A percentile compares a stretch with the other conserved stretches of the same genome.
phyloP scores from a whole-genome alignment of 2,113 vertebrate genomes.

The Danio rerio region DNA sequence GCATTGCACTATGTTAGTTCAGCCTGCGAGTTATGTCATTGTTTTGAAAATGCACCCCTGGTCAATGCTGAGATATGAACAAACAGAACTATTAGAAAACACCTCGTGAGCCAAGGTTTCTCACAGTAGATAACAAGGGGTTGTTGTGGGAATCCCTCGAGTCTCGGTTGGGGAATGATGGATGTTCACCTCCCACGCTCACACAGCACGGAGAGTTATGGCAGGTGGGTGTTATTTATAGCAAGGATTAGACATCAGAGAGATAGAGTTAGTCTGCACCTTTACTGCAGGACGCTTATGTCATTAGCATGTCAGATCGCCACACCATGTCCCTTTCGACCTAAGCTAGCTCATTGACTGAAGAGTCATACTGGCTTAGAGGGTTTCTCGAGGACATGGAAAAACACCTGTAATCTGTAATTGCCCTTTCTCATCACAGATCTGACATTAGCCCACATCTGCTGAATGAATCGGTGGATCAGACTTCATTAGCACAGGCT shows the following conservation, averaged over 20 bases:
- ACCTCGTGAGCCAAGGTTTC: slow-evolving; percentile 13
- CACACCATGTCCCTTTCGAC: slow-evolving; percentile 39
- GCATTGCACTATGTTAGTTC: too few species aligned
- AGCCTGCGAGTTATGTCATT: too few species aligned
- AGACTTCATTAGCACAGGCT: neutral
- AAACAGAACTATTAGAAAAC: slow-evolving; percentile 37
- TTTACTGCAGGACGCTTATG: slow-evolving; percentile 63
- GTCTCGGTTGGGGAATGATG: slow-evolving; percentile 4
- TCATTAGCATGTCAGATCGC: slow-evolving; percentile 63
- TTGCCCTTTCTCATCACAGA: neutral
- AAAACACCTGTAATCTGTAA: slow-evolving; percentile 27
- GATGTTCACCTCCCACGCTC: slow-evolving; percentile 53
- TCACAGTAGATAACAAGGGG: neutral
- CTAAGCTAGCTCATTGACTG: slow-evolving; percentile 57
- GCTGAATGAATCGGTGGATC: neutral
- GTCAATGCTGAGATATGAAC: slow-evolving; percentile 2
- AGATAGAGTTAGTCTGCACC: slow-evolving; percentile 49
- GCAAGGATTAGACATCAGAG: slow-evolving; percentile 78
- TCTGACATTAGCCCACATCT: neutral
- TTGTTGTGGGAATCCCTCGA: slow-evolving; percentile 49
- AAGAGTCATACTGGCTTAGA: slow-evolving; percentile 1
- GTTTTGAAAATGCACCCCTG: too few species aligned
- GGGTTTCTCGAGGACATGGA: slow-evolving; percentile 12
- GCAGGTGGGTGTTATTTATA: slow-evolving; percentile 70
- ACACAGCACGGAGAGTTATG: slow-evolving; percentile 48